Evolutionary conservation across 2,888 invertebrate species (phyloP).

Genomic region (Ormyrus rosae): DNA sequence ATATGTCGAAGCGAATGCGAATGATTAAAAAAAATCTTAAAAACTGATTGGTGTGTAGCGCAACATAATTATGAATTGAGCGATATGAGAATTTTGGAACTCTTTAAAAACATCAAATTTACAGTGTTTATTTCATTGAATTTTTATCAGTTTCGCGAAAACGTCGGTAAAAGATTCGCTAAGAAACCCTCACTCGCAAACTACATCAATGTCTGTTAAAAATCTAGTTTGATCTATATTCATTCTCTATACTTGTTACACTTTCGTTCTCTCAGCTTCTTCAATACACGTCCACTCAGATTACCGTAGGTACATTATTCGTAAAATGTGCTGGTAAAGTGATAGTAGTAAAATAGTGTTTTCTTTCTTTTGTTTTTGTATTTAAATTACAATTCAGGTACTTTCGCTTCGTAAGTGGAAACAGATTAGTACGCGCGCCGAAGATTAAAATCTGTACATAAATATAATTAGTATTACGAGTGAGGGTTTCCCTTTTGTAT

Average conservation of each 20-base stretch:
- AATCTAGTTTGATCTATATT: conserved; percentile 54
- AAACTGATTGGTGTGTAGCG: conserved; percentile 39
- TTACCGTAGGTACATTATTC: conserved; percentile 52
- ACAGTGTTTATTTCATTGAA: conserved; percentile 20
- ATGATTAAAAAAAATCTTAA: conserved; percentile 42
- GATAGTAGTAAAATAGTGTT: conserved; percentile 71
- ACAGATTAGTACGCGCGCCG: conserved; percentile 56
- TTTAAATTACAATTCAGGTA: conserved; percentile 66
- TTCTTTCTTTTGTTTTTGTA: conserved; percentile 56
- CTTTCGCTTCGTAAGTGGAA: conserved; percentile 64
- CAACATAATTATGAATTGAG: conserved; percentile 61
- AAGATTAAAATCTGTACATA: conserved; percentile 56
- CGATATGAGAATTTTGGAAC: conserved; percentile 71
- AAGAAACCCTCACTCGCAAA: conserved; percentile 47
- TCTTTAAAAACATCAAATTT: conserved; percentile 57
- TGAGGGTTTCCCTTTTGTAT: conserved; percentile 37
- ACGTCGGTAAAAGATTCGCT: conserved; percentile 30
- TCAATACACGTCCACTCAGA: conserved; percentile 37
- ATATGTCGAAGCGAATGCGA: conserved; percentile 42
- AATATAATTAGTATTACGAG: conserved; percentile 40
- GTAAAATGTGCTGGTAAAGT: conserved; percentile 64
- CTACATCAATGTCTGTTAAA: conserved; percentile 46
- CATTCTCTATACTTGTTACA: conserved; percentile 25
- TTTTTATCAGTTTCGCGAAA: conserved; percentile 34
- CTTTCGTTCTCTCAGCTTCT: conserved; percentile 23